Base-by-base conservation (phyloP, 2,113 vertebrate species). In the Scophthalmus maximus region DNA sequence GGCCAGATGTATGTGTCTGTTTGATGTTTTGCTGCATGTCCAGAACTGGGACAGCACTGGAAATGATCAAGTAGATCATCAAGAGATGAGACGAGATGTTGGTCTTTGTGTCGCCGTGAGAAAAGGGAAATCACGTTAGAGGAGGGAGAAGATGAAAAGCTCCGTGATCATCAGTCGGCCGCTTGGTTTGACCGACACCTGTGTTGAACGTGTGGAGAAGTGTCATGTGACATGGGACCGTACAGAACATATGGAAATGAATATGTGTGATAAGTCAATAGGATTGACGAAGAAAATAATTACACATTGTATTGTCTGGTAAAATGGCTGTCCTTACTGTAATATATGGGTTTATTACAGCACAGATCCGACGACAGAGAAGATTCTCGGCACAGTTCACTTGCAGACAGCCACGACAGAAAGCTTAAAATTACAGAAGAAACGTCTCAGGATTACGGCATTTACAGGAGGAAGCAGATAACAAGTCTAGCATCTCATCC, bases 1-100 rank as follows among this genome's bases (percentile, higher is more conserved):
- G 66, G 51, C 69, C 76, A 84, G 66, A 86, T 84, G 76, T 80
- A 29, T 70, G 62, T 44, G 30, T 69, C 53, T 77, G 75, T 86
- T 77, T 84, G 78, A 84, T 80, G 70, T 65, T 70, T 68, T 23
- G 26, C 47, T 27, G 52, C 63, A 40, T n/a, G 56, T 82, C 68
- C 76, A 82, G 78, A 88, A n/a, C n/a, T 86, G 83, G 65, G 65
- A 79, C 38, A 49, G 25, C 0, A 26, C 55, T 76, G 79, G 55
- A 78, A 78, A 59, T 69, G 58, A 80, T 81, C 55, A 56, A 55
- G 27, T 47, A 25, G 66, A 78, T 29, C 34, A 78, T 83, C 65
- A 83, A 68, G 73, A 63, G 40, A 71, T 18, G 61, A 70, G 66
- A 76, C 46, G 27, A 53, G 40, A 82, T 47, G 57, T 14, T 22